Evolutionary conservation across 2,797 vertebrate species (phyloP), one percentile per base, ranked within the genome.

Genomic region (Myotis findleyi): DNA sequence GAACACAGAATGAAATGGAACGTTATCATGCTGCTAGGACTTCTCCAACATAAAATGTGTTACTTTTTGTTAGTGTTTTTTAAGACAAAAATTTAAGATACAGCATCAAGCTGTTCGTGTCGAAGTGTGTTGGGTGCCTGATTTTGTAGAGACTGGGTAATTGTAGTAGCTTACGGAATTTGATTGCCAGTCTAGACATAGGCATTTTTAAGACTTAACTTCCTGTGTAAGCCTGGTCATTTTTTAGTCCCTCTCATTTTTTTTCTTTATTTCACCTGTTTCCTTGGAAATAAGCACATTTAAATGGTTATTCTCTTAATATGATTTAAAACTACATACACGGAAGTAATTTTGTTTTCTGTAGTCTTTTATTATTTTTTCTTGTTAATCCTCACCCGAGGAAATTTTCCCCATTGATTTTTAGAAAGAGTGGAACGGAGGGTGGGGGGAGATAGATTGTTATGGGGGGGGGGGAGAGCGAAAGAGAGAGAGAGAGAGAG

Each of bases 1-100:
- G 95, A 96, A 98, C 96, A 94, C 87, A 94, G 93, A 95, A 68
- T 94, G 80, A 96, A 98, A 94, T 66, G 91, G 85, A 95, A 66
- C 95, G 93, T 96, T 96, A 41, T 44, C 59, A 97, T 94, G 94
- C 94, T 66, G 57, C 10, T 82, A 64, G 57, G 76, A 93, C 38
- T 6, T 18, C 62, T 98, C 89, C 96, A 91, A 82, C 83, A 95
- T 89, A 96, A 86, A 97, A 86, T 97, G 95, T 92, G 66, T 83
- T 97, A 25, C 96, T 71, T 69, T 88, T 84, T 51, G 33, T 69
- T 84, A 27, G 38, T 55, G 13, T 84, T 83, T 72, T 77, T 77
- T 96, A 86, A 80, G 86, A 82, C 12, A 57, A 87, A 92, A 10
- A 90, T 91, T 59, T 8, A 83, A 91, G 57, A 49, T 1, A 81